Evolutionary conservation across 2,113 vertebrate species (phyloP).

Genomic region (Cisticola juncidis): DNA sequence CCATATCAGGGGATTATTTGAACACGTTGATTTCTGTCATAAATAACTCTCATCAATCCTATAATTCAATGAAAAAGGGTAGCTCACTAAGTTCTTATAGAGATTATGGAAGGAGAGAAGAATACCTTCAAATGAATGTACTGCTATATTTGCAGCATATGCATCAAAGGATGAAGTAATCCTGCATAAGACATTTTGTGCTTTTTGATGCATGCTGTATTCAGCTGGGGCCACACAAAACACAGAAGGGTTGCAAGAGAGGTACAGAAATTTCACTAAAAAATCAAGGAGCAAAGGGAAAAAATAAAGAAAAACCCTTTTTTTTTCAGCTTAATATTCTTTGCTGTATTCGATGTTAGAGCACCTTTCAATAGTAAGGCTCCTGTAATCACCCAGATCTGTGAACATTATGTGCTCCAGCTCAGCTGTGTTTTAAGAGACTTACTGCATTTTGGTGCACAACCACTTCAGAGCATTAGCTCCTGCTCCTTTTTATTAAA

Average conservation of each 20-base stretch:
- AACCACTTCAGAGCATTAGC: neutral
- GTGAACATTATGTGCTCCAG: neutral
- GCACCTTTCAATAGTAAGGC: neutral
- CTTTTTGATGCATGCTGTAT: neutral
- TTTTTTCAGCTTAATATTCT: neutral
- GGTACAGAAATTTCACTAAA: neutral
- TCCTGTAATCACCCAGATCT: neutral
- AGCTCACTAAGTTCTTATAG: neutral
- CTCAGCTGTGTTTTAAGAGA: neutral
- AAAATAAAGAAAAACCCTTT: accelerated
- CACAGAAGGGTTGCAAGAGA: neutral
- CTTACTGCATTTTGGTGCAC: neutral
- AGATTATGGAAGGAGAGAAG: neutral
- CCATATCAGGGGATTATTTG: neutral
- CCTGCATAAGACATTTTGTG: neutral
- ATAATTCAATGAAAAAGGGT: neutral
- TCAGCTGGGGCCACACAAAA: neutral
- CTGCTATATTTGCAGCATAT: neutral
- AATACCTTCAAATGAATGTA: neutral
- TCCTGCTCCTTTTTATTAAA: neutral
- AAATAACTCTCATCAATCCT: neutral
- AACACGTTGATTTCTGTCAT: neutral
- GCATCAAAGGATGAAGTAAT: neutral
- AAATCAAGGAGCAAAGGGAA: neutral
- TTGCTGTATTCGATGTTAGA: neutral